phyloP scores from a whole-genome alignment of 2,113 vertebrate genomes.

The Embiotoca jacksoni region DNA sequence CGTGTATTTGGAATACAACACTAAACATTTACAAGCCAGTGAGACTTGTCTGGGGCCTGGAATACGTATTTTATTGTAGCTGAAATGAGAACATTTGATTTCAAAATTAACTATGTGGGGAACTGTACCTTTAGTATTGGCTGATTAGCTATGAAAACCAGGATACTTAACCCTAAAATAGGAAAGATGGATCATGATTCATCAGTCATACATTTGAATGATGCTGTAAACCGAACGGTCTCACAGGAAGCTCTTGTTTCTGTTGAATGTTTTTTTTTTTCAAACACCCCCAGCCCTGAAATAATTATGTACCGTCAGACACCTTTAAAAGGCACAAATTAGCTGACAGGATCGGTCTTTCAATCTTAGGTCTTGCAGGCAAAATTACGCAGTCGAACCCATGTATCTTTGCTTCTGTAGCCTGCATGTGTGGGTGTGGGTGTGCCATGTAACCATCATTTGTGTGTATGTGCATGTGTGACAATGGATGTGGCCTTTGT shows the following conservation, averaged over 20 bases:
- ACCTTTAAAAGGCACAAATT: slow-evolving; percentile 9
- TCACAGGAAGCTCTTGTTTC: slow-evolving; percentile 7
- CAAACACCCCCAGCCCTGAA: slow-evolving; percentile 6
- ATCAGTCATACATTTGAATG: slow-evolving; percentile 1
- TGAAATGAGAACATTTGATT: not conserved
- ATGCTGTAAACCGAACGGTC: not conserved
- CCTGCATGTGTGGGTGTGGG: not conserved
- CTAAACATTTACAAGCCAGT: not conserved
- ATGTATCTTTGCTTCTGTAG: slow-evolving; percentile 2
- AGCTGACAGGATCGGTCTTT: slow-evolving; percentile 7
- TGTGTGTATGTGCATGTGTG: slow-evolving; percentile 26
- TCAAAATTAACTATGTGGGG: not conserved
- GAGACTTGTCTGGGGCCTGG: not conserved
- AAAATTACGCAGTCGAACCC: slow-evolving; percentile 40
- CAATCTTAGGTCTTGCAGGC: slow-evolving; percentile 18
- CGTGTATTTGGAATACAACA: not conserved
- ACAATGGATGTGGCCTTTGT: slow-evolving; percentile 69
- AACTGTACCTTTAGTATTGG: not conserved
- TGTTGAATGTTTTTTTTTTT: not conserved
- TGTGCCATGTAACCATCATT: slow-evolving; percentile 6
- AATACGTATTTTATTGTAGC: not conserved
- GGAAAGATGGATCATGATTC: not conserved
- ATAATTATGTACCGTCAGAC: slow-evolving; percentile 6
- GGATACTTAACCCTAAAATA: not conserved
- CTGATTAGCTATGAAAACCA: not conserved